Base-by-base conservation (phyloP, 2,797 vertebrate genomes). In the Danio aesculapii region DNA sequence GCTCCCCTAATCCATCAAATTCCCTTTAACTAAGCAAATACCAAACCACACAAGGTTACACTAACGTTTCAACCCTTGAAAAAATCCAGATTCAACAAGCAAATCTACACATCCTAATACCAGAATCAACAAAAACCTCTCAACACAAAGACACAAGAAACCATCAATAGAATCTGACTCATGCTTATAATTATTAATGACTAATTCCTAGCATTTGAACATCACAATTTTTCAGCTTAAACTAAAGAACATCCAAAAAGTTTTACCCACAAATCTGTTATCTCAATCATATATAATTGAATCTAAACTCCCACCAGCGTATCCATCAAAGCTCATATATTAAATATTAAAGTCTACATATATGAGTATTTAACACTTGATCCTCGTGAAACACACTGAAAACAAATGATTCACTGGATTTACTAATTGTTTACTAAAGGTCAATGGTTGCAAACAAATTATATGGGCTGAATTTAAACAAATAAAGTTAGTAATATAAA, bases 161-260 rank as follows among this genome's bases (percentile, higher is more conserved):
- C 49, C 52, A 14, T 6, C 47, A 55, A 30, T 14, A 53, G 67
- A 67, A 77, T 66, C 62, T n/a, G 11, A 16, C 46, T 55, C 49
- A 14, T 14, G 10, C 52, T 58, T 13, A 47, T 57, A 67, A 55
- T 30, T 30, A 30, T 30, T 30, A 30, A 30, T 30, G 1, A 30
- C 3, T 30, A 30, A 30, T n/a, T n/a, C n/a, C n/a, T 1, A 30
- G 17, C 43, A 41, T 49, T 77, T 63, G 41, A 64, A 76, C 63
- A 58, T 43, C 44, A 73, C 59, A 61, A 52, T 19, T 73, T 77
- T 63, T 77, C 61, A 77, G 41, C 52, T 17, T 7, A 44, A 58
- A 13, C 53, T 68, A 44, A 30, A 13, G 41, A 67, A 57, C 9
- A 16, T 19, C 4, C 5, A 4, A 39, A 17, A 77, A n/a, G 30